Evolutionary conservation across 2,113 vertebrate species (phyloP), one percentile per base, ranked within the genome.

Genomic region (Antechinus flavipes): DNA sequence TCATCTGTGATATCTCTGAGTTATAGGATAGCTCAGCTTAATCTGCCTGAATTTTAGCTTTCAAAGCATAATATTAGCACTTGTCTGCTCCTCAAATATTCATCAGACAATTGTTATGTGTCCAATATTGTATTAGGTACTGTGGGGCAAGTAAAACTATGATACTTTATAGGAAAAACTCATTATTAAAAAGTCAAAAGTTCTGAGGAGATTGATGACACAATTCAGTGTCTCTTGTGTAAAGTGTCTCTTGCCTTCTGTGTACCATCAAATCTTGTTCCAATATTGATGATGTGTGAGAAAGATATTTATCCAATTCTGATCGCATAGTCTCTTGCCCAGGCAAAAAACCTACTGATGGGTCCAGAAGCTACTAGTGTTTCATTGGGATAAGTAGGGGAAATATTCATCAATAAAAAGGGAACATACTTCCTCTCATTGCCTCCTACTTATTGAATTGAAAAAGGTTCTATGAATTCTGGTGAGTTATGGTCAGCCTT

Each of bases 341-440:
- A 46, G 26, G n/a, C 8, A n/a, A 52, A 54, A 24, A 90, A 42
- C 6, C 16, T n/a, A 84, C n/a, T 42, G 30, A 42, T 42, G 68
- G 68, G 8, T 84, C 35, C 19, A 84, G 22, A 84, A 58, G 26
- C 53, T 54, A 11, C 8, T 27, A 0, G 52, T 7, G 5, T 50
- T 49, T n/a, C 35, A 58, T 47, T 7, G 58, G n/a, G 42, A 52
- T 22, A 49, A 12, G 84, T 12, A 53, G 89, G 93, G 46, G 92
- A 8, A 54, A 52, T 9, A 1, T 54, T 54, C 2, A 10, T 6
- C 46, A 76, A 76, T 54, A 5, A 54, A 90, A 27, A 25, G 2
- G 10, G 8, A 14, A 1, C 5, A 0, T 11, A 47, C 9, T 22
- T 52, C 49, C 54, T 53, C 7, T 54, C 6, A 16, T 16, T 2